Evolutionary conservation across 2,797 vertebrate genomes (phyloP).

Genomic region (Gephyroberyx darwinii): DNA sequence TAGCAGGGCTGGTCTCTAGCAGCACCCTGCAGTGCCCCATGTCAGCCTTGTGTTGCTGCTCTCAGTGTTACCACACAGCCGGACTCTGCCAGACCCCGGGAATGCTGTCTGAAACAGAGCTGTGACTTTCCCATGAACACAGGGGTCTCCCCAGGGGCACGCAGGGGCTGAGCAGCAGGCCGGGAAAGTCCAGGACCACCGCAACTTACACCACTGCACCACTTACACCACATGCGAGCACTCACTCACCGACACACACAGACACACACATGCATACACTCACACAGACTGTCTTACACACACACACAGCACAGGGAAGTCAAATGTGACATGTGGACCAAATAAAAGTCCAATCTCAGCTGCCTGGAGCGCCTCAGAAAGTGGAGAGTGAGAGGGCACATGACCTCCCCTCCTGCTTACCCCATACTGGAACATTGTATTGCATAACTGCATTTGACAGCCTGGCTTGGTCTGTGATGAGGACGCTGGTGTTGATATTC

Average conservation of each 20-base stretch:
- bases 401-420: constrained; percentile 23
- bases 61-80: constrained; percentile 56
- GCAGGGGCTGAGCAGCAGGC: constrained; percentile 52
- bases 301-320: constrained; percentile 50
- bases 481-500: constrained; percentile 34
- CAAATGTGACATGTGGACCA: constrained; percentile 58
- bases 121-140: constrained; percentile 83
- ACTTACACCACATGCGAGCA: constrained; percentile 62
- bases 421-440: constrained; percentile 51
- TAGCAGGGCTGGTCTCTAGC: constrained; percentile 35
- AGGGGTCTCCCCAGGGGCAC: constrained; percentile 71
- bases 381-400: constrained; percentile 41
- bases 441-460: constrained; percentile 59
- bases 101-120: constrained; percentile 74
- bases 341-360: constrained; percentile 65
- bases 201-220: constrained; percentile 59
- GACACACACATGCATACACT: background rate
- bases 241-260: constrained; percentile 36
- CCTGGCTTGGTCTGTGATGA: constrained; percentile 35
- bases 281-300: background rate
- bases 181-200: constrained; percentile 69
- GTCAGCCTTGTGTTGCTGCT: constrained; percentile 49
- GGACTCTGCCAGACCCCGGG: constrained; percentile 56
- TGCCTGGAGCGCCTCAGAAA: constrained; percentile 52
- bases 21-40: constrained; percentile 43